Base-by-base conservation (phyloP, 2,113 vertebrate species). In the Mola mola region DNA sequence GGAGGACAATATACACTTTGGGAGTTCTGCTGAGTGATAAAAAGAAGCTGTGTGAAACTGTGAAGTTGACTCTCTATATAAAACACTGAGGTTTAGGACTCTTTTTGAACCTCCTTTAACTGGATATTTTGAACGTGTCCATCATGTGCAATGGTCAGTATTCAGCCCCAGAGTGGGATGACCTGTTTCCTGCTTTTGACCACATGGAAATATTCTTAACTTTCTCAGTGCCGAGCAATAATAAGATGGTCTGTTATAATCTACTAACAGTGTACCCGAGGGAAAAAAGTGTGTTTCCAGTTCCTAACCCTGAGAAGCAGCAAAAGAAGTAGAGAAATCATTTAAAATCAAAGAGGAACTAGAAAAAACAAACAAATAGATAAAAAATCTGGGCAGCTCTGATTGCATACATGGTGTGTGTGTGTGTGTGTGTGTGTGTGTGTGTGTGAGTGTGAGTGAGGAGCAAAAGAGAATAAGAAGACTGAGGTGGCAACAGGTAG, bases 1-100 rank as follows among this genome's bases (percentile, higher is more conserved):
- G 75, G 80, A 80, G 80, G 76, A 85, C 63, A 78, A 59, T 74
- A 85, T 74, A 70, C 81, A 72, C 65, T 57, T 17, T 67, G 73
- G 72, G 67, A 82, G 71, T 78, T 86, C 77, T 84, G 67, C 46
- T 60, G 8, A 0, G 33, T 64, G 68, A 74, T 78, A 80, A 87
- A 60, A 74, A 64, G 16, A 33, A 52, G 40, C 67, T 41, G 31
- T 52, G 61, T 65, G 58, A 77, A 44, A 55, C 51, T 29, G 11
- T 40, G 64, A 67, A 42, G 58, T 47, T 4, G 16, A 49, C 40
- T 21, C 24, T 56, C 15, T 65, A 31, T 43, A 11, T 12, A 31
- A 20, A 26, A 22, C 16, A 10, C 20, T 51, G 12, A 37, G 38
- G 6, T 28, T 2, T n/a, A 19, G 28, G 10, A 20, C 6, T 40